Conservation (phyloP, 2,888 invertebrate species). For the Chrysotoxum bicinctum region DNA sequence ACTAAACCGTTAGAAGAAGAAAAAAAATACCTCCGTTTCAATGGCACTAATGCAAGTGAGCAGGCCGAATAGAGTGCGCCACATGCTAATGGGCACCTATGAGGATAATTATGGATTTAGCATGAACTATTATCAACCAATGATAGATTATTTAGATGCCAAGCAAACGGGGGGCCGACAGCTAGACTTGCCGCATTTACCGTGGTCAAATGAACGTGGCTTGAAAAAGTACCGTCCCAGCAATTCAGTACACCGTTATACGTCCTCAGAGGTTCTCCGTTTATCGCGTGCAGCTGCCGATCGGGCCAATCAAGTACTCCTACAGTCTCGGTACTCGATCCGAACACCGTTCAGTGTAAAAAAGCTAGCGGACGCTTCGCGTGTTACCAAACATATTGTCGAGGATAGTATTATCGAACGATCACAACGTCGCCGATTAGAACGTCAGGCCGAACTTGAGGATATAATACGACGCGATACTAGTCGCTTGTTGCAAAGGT, state of each 20-base stretch:
- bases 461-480: conserved; percentile 83
- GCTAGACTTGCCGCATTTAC: conserved; percentile 85
- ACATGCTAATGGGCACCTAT: conserved; percentile 83
- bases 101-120: conserved; percentile 92
- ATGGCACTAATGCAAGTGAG: conserved; percentile 80
- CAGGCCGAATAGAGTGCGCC: conserved; percentile 79
- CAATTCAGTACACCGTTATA: conserved; percentile 86
- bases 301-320: conserved; percentile 86
- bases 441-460: conserved; percentile 84
- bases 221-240: conserved; percentile 86
- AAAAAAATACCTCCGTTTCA: conserved; percentile 73
- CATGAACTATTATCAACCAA: conserved; percentile 92
- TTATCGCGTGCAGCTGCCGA: conserved; percentile 87
- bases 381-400: conserved; percentile 81
- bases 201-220: conserved; percentile 88
- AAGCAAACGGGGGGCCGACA: conserved; percentile 83
- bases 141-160: conserved; percentile 91
- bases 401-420: conserved; percentile 82
- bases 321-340: conserved; percentile 80
- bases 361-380: conserved; percentile 83
- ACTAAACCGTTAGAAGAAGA: conserved; percentile 13
- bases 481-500: conserved; percentile 78
- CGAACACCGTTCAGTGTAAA: conserved; percentile 82
- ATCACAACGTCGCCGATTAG: conserved; percentile 81
- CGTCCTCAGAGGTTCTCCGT: conserved; percentile 86